These are phyloP conservation scores for Trimorus sp. DNA, from an alignment of 2,888 invertebrate species.

Conservation along the genomic window DNA sequence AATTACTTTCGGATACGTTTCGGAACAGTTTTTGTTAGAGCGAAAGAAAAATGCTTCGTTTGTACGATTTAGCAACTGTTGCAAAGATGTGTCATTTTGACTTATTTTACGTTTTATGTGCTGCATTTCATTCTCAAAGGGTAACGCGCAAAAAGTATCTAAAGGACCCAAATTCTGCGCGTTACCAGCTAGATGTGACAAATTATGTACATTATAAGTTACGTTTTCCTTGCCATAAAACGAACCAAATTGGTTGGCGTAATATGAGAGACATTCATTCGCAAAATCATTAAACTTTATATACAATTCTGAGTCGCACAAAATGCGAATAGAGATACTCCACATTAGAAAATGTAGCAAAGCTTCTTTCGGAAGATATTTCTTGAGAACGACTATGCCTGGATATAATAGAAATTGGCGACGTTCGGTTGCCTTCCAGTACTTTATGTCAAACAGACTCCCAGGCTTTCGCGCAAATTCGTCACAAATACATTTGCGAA, in stretches of 20 bases:
- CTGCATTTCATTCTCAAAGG: constrained; percentile 1
- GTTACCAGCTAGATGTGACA: constrained; percentile 6
- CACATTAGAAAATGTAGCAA: constrained; percentile 7
- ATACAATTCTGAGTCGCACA: constrained; percentile 4
- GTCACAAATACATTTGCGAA: background rate
- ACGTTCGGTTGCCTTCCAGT: background rate
- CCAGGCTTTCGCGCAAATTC: background rate
- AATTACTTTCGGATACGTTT: background rate
- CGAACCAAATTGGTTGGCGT: background rate
- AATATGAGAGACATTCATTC: background rate
- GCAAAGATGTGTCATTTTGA: constrained; percentile 2
- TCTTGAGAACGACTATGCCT: background rate
- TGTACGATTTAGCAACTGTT: constrained; percentile 6
- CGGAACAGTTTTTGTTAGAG: background rate
- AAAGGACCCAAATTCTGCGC: constrained; percentile 1
- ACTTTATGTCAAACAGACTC: background rate
- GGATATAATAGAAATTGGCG: background rate
- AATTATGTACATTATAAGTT: constrained; percentile 26
- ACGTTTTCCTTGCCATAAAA: constrained; percentile 17
- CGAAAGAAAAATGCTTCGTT: constrained; percentile 3
- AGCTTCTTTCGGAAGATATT: background rate
- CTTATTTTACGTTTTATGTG: background rate
- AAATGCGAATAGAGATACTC: constrained; percentile 1
- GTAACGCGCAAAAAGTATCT: background rate
- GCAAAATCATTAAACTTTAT: constrained; percentile 1